Conservation (phyloP, 2,888 invertebrate species). For the Agrilus cyanescens region DNA sequence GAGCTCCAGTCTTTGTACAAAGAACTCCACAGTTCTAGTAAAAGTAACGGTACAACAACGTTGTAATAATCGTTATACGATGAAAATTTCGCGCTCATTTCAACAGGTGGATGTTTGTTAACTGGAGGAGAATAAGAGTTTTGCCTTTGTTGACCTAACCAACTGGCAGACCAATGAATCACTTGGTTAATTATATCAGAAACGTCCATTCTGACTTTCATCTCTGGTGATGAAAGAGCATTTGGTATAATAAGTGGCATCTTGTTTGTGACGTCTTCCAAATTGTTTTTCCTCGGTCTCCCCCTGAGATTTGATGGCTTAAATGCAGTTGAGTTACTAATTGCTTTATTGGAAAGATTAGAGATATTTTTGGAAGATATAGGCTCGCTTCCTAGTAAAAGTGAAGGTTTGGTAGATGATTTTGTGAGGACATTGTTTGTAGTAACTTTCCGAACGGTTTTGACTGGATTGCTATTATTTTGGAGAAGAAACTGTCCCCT, state of each 20-base stretch:
- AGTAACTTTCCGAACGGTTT: not conserved
- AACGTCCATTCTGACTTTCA: conserved; percentile 13
- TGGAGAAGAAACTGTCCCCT: conserved; percentile 16
- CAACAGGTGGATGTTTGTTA: conserved; percentile 37
- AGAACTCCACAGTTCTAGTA: conserved; percentile 51
- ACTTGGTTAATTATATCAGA: conserved; percentile 44
- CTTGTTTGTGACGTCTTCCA: too few relatives aligned
- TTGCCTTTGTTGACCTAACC: conserved; percentile 46
- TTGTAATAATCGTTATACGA: conserved; percentile 48
- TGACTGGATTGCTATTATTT: not conserved
- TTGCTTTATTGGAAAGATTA: too few relatives aligned
- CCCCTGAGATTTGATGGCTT: too few relatives aligned
- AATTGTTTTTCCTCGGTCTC: too few relatives aligned
- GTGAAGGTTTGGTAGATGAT: too few relatives aligned
- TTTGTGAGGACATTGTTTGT: not conserved
- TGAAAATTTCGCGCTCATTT: conserved; percentile 43
- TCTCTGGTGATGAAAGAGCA: too few relatives aligned
- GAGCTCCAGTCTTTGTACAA: conserved; percentile 7
- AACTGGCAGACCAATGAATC: conserved; percentile 52
- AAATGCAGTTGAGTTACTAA: too few relatives aligned
- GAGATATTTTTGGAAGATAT: too few relatives aligned
- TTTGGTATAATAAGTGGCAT: too few relatives aligned
- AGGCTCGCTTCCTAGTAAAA: too few relatives aligned
- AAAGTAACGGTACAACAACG: conserved; percentile 43
- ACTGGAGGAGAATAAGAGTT: conserved; percentile 44